These are phyloP conservation scores for Neoitamus cyanurus DNA, from an alignment of 2,888 invertebrate species.

Conservation along the genomic window DNA sequence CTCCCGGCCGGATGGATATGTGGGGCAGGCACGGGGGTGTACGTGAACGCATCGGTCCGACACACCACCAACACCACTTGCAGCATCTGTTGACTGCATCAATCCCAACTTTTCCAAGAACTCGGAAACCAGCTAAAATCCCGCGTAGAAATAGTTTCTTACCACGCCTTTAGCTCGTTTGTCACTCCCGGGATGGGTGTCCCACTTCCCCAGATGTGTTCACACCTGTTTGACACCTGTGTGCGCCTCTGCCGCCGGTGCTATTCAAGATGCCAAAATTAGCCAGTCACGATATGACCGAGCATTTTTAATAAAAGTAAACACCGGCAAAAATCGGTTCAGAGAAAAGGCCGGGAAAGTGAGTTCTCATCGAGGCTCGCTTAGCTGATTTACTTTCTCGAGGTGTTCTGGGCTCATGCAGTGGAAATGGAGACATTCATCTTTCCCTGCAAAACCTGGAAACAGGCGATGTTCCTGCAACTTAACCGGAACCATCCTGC, in stretches of 20 bases:
- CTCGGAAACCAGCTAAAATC: constrained; percentile 1
- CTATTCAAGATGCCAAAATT: neutral
- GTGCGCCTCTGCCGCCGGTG: neutral
- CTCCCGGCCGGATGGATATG: neutral
- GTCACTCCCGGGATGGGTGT: neutral
- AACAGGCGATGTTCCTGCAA: neutral
- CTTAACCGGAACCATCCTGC: neutral
- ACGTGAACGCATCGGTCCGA: neutral
- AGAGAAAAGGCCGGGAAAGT: neutral
- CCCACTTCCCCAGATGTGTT: neutral
- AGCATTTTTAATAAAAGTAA: neutral
- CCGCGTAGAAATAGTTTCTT: constrained; percentile 16
- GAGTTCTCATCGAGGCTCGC: neutral
- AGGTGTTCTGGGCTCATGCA: neutral
- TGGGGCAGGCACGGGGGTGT: neutral
- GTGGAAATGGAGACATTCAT: neutral
- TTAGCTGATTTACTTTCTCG: neutral
- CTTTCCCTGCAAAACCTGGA: neutral
- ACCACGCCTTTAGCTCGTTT: neutral
- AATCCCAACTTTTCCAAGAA: constrained; percentile 37
- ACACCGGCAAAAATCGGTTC: neutral
- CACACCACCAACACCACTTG: neutral
- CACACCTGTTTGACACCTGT: constrained; percentile 26
- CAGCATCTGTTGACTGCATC: constrained; percentile 40
- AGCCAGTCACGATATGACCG: constrained; percentile 10